phyloP scores from a whole-genome alignment of 2,797 vertebrate species.

The Nyctalus aviator region DNA sequence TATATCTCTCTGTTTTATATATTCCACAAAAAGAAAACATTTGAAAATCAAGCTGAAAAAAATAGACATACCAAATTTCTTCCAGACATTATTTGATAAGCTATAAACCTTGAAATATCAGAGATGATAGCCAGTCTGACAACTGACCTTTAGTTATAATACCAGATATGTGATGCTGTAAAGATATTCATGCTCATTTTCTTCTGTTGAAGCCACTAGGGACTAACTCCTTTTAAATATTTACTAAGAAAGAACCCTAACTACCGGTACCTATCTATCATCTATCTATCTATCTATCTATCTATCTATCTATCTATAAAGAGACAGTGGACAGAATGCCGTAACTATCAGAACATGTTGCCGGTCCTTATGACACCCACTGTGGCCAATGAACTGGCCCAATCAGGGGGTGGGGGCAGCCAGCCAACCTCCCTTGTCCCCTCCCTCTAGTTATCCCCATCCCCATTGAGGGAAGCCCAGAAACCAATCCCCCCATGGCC shows the following conservation, averaged over 20 bases:
- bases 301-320: no score
- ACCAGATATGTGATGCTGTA: slow-evolving; percentile 56
- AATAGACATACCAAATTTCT: slow-evolving; percentile 55
- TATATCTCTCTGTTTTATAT: not conserved
- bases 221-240: slow-evolving; percentile 53
- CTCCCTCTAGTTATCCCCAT: no score
- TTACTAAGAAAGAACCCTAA: not conserved
- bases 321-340: no score
- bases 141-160: slow-evolving; percentile 79
- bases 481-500: no score
- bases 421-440: no score
- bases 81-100: slow-evolving; percentile 69
- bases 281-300: no score
- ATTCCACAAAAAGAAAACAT: slow-evolving; percentile 3
- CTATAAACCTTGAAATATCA: slow-evolving; percentile 78
- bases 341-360: no score
- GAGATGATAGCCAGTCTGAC: slow-evolving; percentile 61
- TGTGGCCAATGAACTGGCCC: no score
- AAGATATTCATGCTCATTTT: slow-evolving; percentile 52
- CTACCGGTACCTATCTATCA: no score
- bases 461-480: no score
- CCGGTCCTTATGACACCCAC: no score
- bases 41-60: slow-evolving; percentile 62
- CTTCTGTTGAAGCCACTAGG: not conserved
- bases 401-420: no score